These are phyloP conservation scores for Chrysomela aeneicollis DNA, from an alignment of 2,888 invertebrate species.

Conservation along the genomic window DNA sequence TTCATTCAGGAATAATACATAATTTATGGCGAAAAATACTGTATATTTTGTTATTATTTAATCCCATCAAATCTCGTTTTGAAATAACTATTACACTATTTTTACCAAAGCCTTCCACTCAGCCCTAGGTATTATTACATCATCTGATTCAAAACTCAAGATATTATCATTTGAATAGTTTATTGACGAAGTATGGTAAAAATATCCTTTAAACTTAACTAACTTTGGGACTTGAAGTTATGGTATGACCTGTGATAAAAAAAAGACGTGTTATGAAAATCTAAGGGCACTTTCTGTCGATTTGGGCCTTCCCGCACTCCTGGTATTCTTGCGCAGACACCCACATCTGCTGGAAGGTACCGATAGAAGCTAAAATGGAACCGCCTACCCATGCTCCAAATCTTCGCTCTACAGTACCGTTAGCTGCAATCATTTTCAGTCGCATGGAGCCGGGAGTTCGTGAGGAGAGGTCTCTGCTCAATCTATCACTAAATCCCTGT, in stretches of 20 bases:
- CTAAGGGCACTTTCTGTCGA: conserved; percentile 93
- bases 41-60: too few relatives aligned
- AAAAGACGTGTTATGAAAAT: not conserved
- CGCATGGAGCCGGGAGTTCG: conserved; percentile 94
- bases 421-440: conserved; percentile 91
- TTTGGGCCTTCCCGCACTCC: conserved; percentile 95
- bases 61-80: too few relatives aligned
- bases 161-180: not conserved
- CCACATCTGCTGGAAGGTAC: conserved; percentile 99
- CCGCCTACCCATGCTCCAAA: conserved; percentile 99
- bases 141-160: too few relatives aligned
- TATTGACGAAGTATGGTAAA: not conserved
- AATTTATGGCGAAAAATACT: too few relatives aligned
- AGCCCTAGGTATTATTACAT: too few relatives aligned
- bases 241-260: not conserved
- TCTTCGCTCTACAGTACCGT: conserved; percentile 87
- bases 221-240: not conserved
- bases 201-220: not conserved
- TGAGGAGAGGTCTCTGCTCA: conserved; percentile 84
- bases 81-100: too few relatives aligned
- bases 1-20: too few relatives aligned
- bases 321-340: conserved; percentile 99
- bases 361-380: conserved; percentile 96
- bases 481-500: conserved; percentile 91
- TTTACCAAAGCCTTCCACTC: too few relatives aligned